Conservation (phyloP, 2,888 invertebrate species). For the Thelaira solivaga region DNA sequence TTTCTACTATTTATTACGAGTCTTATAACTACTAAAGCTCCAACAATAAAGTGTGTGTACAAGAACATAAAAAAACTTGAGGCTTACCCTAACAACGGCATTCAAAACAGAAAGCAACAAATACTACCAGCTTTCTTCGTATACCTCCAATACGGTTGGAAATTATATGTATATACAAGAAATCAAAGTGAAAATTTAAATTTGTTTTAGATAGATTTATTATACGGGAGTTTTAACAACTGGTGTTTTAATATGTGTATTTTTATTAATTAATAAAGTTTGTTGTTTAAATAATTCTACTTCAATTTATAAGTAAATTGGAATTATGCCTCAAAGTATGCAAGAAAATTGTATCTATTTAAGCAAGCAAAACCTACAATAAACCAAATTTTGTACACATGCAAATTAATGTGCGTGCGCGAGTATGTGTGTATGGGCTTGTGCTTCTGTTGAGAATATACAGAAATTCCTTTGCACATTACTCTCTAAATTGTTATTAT, state of each 20-base stretch:
- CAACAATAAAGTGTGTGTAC: slow-evolving; percentile 1
- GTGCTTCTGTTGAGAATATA: neutral
- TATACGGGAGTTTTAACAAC: neutral
- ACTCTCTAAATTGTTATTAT: no score
- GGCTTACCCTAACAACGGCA: neutral
- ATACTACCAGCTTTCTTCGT: slow-evolving; percentile 26
- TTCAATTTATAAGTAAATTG: neutral
- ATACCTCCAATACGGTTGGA: slow-evolving; percentile 33
- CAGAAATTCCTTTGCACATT: neutral
- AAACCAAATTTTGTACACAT: slow-evolving; percentile 23
- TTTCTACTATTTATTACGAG: neutral
- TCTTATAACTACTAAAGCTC: slow-evolving; percentile 6
- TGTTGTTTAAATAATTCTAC: no score
- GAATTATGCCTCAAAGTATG: neutral
- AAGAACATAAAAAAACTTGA: neutral
- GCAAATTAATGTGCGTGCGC: slow-evolving; percentile 26
- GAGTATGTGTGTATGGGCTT: slow-evolving; percentile 6
- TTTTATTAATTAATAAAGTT: no score
- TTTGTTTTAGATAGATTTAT: slow-evolving; percentile 14
- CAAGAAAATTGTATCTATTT: neutral
- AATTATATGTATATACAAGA: slow-evolving; percentile 9
- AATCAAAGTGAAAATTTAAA: slow-evolving; percentile 10
- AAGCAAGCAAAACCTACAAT: neutral
- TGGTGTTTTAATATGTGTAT: no score
- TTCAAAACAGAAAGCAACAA: slow-evolving; percentile 23